These are phyloP conservation scores for Nothobranchius kuhntae DNA, from an alignment of 2,113 vertebrate species.

Conservation along the genomic window DNA sequence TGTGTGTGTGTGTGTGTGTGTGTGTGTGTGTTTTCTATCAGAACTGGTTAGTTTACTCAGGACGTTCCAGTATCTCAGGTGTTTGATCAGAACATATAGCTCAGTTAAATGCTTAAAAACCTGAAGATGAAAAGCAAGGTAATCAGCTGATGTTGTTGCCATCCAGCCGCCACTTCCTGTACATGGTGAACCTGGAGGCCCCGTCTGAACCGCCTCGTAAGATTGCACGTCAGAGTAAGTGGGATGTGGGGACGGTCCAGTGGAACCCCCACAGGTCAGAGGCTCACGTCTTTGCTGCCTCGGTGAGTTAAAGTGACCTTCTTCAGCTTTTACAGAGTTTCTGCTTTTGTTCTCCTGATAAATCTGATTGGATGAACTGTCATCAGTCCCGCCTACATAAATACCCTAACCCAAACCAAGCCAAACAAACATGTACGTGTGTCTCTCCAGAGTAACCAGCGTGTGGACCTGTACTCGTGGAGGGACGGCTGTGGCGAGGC, in stretches of 20 bases:
- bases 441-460: conserved; percentile 89
- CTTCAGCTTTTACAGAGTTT: neutral
- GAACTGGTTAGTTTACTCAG: too few species aligned
- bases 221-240: conserved; percentile 96
- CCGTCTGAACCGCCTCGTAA: conserved; percentile 89
- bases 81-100: too few species aligned
- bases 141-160: neutral
- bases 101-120: too few species aligned
- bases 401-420: too few species aligned
- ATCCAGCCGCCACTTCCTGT: conserved; percentile 90
- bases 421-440: neutral
- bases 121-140: neutral
- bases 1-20: too few species aligned
- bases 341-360: neutral
- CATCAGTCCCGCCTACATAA: neutral
- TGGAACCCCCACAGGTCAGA: conserved; percentile 93
- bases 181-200: conserved; percentile 91
- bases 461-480: conserved; percentile 96
- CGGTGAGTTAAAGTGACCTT: conserved; percentile 73
- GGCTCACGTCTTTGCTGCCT: conserved; percentile 91
- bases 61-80: too few species aligned
- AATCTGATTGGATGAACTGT: neutral
- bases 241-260: conserved; percentile 97
- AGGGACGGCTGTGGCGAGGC: conserved; percentile 88
- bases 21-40: too few species aligned